Evolutionary conservation across 2,113 vertebrate genomes (phyloP), one percentile per base, ranked within the genome.

Genomic region (Epinephelus cyanopodus): DNA sequence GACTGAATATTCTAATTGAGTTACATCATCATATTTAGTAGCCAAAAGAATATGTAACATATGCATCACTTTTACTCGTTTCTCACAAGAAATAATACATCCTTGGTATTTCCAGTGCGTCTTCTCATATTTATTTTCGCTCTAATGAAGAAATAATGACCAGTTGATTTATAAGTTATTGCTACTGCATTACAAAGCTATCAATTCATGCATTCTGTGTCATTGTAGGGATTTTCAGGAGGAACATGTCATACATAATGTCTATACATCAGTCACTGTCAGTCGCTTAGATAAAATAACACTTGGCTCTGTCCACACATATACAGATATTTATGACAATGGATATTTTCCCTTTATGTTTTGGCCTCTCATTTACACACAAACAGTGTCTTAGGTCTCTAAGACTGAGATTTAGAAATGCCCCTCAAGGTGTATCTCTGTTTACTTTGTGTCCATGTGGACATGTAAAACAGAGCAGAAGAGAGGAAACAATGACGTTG

Each of bases 111-210:
- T 8, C 21, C 8, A 58, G 39, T 2, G 15, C 2, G 3, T 71
- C 21, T 63, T 54, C 10, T 0, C 11, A 8, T 11, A 48, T 47
- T n/a, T 45, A 33, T 14, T 54, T 27, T 39, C 14, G 6, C 56
- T 21, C 37, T 61, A 13, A 17, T 72, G 3, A 62, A 73, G 21
- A 53, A 66, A 53, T 47, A 60, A 54, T 56, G 47, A 48, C 6
- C 2, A 10, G 21, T 39, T 77, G 8, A 72, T 57, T 83, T 56
- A 48, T 27, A 29, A 72, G 42, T 37, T 62, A 42, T 70, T 74
- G 11, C 21, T 15, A 21, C 3, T 74, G 58, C 23, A 68, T 56
- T 47, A 15, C 10, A n/a, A 71, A 58, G 39, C 25, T 18, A 19
- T 65, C 11, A 19, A 15, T 67, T 45, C 39, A n/a, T 65, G 27